These are phyloP conservation scores for Stegostoma tigrinum DNA, from an alignment of 2,113 vertebrate genomes.

Conservation along the genomic window DNA sequence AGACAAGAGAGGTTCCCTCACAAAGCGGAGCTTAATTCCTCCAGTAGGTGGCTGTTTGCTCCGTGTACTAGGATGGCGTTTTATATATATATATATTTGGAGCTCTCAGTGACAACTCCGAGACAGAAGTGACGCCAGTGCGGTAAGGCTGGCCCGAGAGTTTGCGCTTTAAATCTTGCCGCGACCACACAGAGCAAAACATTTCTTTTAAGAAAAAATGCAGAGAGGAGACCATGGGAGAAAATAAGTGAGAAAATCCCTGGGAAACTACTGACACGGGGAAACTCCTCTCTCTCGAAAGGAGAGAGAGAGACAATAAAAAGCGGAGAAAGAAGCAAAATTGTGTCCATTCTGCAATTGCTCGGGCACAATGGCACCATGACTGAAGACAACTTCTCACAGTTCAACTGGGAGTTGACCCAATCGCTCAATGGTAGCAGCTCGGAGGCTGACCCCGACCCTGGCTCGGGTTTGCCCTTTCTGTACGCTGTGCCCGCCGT, in stretches of 20 bases:
- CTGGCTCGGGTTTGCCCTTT: slow-evolving; percentile 40
- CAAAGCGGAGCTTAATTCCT: neutral
- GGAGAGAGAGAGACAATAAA: too few relatives aligned
- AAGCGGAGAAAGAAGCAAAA: neutral
- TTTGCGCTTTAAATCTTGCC: slow-evolving; percentile 13
- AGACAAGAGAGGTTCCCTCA: neutral
- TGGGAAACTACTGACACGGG: neutral
- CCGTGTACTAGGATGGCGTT: neutral
- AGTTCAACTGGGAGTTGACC: neutral
- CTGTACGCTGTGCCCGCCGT: slow-evolving; percentile 70
- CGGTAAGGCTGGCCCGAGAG: neutral
- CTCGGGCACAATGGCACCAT: neutral
- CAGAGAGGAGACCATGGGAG: neutral
- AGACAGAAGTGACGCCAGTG: neutral
- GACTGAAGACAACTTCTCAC: neutral
- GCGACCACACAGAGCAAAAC: neutral
- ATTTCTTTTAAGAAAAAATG: too few relatives aligned
- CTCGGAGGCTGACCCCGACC: neutral
- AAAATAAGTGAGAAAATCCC: neutral
- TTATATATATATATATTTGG: too few relatives aligned
- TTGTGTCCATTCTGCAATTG: neutral
- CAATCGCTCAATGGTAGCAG: neutral
- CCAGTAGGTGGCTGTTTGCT: slow-evolving; percentile 13
- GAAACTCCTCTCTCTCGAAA: neutral
- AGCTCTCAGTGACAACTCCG: neutral